Percentiles rank a stretch among this genome's conserved stretches.
Evolutionary conservation across 2,888 invertebrate species (phyloP).

Genomic region (Apotomis capreana): DNA sequence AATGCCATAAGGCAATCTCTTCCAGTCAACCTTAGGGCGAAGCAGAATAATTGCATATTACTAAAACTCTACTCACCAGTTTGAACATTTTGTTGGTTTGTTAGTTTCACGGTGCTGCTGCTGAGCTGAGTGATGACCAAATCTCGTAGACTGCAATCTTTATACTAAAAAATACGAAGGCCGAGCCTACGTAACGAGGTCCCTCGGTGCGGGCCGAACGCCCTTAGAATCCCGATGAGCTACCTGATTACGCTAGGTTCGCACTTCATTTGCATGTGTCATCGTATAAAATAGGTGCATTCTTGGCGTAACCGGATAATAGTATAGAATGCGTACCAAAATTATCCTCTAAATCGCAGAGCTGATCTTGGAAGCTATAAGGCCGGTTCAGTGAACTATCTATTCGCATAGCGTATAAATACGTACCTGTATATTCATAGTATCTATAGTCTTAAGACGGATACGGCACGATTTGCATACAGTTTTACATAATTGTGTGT

Average conservation of each 20-base stretch:
- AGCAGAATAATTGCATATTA: too few relatives aligned
- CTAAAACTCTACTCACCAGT: slow-evolving; percentile 46
- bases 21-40: too few relatives aligned
- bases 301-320: too few relatives aligned
- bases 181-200: slow-evolving; percentile 23
- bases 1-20: too few relatives aligned
- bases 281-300: too few relatives aligned
- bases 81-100: slow-evolving; percentile 51
- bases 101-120: slow-evolving; percentile 41
- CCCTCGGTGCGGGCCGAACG: slow-evolving; percentile 20
- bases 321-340: neutral
- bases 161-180: slow-evolving; percentile 42
- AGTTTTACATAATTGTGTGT: too few relatives aligned
- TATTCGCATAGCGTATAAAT: neutral
- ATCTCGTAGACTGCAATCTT: slow-evolving; percentile 37
- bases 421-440: neutral
- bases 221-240: slow-evolving; percentile 25
- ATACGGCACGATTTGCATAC: too few relatives aligned
- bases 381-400: neutral
- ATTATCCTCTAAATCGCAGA: slow-evolving; percentile 16
- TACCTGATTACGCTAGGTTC: neutral
- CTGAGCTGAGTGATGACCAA: slow-evolving; percentile 45
- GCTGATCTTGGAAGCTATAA: neutral
- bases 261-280: too few relatives aligned
- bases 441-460: too few relatives aligned